A percentile compares a stretch with the other conserved stretches of the same genome.
Conservation (phyloP, 1,140 invertebrate genomes). For the Drosophila serrata region DNA sequence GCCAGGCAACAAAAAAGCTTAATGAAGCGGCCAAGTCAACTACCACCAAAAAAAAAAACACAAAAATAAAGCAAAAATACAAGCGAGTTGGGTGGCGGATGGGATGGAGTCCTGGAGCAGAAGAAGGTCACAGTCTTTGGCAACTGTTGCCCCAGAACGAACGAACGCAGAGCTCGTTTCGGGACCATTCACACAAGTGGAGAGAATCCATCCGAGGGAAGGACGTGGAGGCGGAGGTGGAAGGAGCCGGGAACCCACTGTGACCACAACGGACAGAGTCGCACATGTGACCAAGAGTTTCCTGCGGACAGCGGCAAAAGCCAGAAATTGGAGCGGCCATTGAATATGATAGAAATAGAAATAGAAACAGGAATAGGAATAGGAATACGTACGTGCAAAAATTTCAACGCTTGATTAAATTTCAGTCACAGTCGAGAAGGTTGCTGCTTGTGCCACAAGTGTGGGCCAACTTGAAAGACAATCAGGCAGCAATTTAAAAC, state of each 20-base stretch:
- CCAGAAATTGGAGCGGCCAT: conserved; percentile 58
- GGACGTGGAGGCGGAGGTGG: background rate
- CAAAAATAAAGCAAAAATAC: background rate
- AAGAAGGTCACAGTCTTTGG: conserved; percentile 65
- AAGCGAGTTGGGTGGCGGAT: background rate
- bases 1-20: conserved; percentile 56
- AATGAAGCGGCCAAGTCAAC: conserved; percentile 61
- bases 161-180: conserved; percentile 52
- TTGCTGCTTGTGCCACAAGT: conserved; percentile 62
- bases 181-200: conserved; percentile 65
- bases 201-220: conserved; percentile 4
- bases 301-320: conserved; percentile 17
- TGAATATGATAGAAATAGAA: conserved; percentile 76
- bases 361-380: conserved; percentile 56
- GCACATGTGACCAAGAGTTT: conserved; percentile 69
- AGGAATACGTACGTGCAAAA: conserved; percentile 77
- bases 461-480: conserved; percentile 76
- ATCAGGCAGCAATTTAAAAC: conserved; percentile 83
- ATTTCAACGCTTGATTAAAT: conserved; percentile 83
- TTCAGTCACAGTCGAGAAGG: conserved; percentile 63
- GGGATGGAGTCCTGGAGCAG: conserved; percentile 3
- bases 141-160: conserved; percentile 66
- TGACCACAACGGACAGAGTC: conserved; percentile 42
- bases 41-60: conserved; percentile 6
- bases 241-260: conserved; percentile 15